Evolutionary conservation across 2,888 invertebrate species (phyloP).

Genomic region (Apotomis capreana): DNA sequence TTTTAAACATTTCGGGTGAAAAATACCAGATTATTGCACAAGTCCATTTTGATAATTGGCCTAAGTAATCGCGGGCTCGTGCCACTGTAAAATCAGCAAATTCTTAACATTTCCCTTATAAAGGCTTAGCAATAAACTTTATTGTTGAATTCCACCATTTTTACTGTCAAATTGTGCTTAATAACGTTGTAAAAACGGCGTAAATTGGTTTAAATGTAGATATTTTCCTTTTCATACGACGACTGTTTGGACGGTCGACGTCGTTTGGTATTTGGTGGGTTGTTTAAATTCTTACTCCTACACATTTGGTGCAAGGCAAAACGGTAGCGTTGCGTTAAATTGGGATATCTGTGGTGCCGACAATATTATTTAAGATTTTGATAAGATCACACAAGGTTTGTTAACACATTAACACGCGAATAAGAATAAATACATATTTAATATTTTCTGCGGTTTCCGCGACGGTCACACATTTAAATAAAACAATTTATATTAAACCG

Average conservation of each 20-base stretch:
- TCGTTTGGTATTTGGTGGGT: conserved; percentile 14
- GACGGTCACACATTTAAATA: too few species aligned
- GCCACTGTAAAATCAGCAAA: conserved; percentile 30
- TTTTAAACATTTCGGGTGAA: conserved; percentile 30
- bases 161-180: conserved; percentile 42
- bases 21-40: conserved; percentile 28
- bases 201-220: conserved; percentile 42
- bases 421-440: too few species aligned
- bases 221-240: conserved; percentile 40
- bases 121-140: conserved; percentile 41
- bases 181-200: conserved; percentile 41
- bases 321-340: conserved; percentile 30
- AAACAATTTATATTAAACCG: too few species aligned
- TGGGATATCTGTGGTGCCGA: conserved; percentile 3
- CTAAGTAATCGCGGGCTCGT: conserved; percentile 39
- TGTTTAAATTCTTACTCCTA: conserved; percentile 39
- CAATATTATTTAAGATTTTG: conserved; percentile 4
- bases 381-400: conserved; percentile 1
- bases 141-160: conserved; percentile 42
- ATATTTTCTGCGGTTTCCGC: too few species aligned
- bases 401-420: not conserved
- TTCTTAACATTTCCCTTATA: conserved; percentile 39
- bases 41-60: conserved; percentile 39
- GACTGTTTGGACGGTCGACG: conserved; percentile 26
- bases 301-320: conserved; percentile 38